Percentiles rank a stretch among this genome's conserved stretches.
phyloP scores from a whole-genome alignment of 2,888 invertebrate genomes.

The Galerucella nymphaeae region DNA sequence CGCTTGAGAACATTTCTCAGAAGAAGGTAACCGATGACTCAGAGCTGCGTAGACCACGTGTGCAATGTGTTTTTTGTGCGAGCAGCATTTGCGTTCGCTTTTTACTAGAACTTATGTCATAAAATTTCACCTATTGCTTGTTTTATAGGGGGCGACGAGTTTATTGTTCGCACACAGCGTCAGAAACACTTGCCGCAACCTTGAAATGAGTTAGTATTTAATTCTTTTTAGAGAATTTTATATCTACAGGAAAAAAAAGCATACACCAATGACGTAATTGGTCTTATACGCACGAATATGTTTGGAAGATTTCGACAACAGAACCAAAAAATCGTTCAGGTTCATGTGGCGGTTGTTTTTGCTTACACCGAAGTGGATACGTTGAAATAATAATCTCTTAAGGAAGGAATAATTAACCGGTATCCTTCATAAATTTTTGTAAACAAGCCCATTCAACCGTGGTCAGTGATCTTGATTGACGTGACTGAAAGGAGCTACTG shows the following conservation, averaged over 20 bases:
- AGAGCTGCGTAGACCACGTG: neutral
- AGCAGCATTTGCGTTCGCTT: too few species aligned
- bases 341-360: neutral
- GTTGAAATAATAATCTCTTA: neutral
- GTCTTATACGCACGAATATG: neutral
- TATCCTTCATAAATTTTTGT: constrained; percentile 11
- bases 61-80: too few species aligned
- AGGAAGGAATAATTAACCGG: constrained; percentile 7
- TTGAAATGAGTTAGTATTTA: too few species aligned
- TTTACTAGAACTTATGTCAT: too few species aligned
- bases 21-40: neutral
- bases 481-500: neutral
- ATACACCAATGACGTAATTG: neutral
- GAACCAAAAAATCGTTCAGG: neutral
- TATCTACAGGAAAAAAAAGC: too few species aligned
- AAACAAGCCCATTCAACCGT: constrained; percentile 14
- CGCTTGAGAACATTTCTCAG: neutral
- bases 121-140: too few species aligned
- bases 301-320: neutral
- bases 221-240: neutral
- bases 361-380: neutral
- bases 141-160: too few species aligned
- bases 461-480: constrained; percentile 15
- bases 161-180: too few species aligned
- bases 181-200: too few species aligned